Evolutionary conservation across 2,888 invertebrate genomes (phyloP).

Genomic region (Euzophera pinguis): DNA sequence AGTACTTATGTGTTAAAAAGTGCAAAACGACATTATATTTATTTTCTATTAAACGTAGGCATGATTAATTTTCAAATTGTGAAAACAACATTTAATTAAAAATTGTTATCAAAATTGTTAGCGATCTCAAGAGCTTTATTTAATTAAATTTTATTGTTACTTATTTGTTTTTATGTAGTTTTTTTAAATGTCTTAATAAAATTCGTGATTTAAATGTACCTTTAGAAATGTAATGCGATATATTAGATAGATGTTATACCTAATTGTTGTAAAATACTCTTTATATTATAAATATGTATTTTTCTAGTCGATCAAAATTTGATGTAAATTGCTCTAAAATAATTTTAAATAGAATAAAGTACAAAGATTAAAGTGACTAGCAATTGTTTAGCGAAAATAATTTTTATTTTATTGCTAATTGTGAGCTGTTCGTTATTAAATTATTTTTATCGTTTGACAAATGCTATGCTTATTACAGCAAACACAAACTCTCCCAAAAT

Average conservation of each 20-base stretch:
- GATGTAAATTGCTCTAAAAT: slow-evolving; percentile 15
- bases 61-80: slow-evolving; percentile 17
- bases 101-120: slow-evolving; percentile 34
- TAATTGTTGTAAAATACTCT: slow-evolving; percentile 19
- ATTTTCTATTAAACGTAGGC: background rate
- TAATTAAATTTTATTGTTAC: slow-evolving; percentile 24
- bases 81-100: background rate
- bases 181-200: slow-evolving; percentile 1
- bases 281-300: slow-evolving; percentile 20
- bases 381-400: background rate
- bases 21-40: no score
- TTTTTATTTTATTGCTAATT: background rate
- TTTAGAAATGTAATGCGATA: slow-evolving; percentile 18
- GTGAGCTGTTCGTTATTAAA: background rate
- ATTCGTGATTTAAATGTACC: slow-evolving; percentile 11
- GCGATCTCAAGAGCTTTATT: slow-evolving; percentile 34
- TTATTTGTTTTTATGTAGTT: slow-evolving; percentile 4
- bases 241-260: slow-evolving; percentile 21
- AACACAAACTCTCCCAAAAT: no score
- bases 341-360: slow-evolving; percentile 20
- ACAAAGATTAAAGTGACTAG: slow-evolving; percentile 7
- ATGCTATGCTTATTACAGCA: no score
- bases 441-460: no score
- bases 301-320: slow-evolving; percentile 20
- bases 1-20: no score